Evolutionary conservation across 2,888 invertebrate species (phyloP).

Genomic region (Camponotus fellah): DNA sequence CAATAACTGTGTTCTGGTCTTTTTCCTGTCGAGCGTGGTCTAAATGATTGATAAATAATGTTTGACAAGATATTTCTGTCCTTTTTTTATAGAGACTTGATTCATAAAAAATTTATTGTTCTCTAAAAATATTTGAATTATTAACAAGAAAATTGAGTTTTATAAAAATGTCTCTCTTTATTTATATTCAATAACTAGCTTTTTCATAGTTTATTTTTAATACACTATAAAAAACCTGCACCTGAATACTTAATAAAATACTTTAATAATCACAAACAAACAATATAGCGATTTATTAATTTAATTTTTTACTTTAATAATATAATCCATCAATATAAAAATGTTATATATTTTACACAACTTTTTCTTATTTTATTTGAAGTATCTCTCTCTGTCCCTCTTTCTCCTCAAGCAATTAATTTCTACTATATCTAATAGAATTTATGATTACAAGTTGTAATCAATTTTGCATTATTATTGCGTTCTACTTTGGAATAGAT

Average conservation of each 20-base stretch:
- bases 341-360: neutral
- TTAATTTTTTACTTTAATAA: neutral
- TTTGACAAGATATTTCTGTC: neutral
- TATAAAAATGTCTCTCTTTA: neutral
- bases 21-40: neutral
- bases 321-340: neutral
- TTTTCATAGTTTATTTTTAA: neutral
- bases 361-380: neutral
- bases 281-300: neutral
- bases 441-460: constrained; percentile 14
- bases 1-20: neutral
- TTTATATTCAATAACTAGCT: neutral
- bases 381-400: neutral
- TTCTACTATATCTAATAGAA: neutral
- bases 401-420: neutral
- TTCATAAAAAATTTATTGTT: neutral
- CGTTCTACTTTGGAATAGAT: constrained; percentile 34
- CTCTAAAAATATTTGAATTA: neutral
- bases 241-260: neutral
- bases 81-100: neutral
- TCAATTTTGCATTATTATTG: constrained; percentile 43
- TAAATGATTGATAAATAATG: neutral
- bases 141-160: neutral
- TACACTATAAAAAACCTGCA: neutral
- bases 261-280: neutral